These are phyloP conservation scores for Volucella zonaria DNA, from an alignment of 2,888 invertebrate species.

Conservation along the genomic window DNA sequence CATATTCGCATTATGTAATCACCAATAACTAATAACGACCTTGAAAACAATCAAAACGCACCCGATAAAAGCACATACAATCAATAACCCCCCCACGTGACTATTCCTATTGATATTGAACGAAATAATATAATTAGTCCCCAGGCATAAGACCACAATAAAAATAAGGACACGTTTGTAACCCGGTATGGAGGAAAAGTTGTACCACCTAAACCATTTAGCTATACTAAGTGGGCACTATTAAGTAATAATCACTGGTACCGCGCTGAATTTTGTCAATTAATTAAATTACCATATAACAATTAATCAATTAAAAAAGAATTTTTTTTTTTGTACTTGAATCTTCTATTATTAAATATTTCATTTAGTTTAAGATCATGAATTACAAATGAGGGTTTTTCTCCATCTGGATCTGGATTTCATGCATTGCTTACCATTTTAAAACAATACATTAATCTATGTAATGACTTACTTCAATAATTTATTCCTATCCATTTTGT, in stretches of 20 bases:
- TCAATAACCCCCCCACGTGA: not conserved
- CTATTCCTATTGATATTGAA: not conserved
- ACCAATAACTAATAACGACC: not conserved
- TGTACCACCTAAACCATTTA: conserved; percentile 5
- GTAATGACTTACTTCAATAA: no score
- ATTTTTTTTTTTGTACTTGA: not conserved
- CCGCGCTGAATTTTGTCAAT: not conserved
- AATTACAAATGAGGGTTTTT: not conserved
- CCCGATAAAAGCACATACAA: not conserved
- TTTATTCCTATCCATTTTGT: no score
- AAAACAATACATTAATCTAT: no score
- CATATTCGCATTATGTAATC: not conserved
- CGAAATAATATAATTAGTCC: not conserved
- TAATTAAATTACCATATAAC: not conserved
- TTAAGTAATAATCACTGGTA: not conserved
- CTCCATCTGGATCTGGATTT: no score
- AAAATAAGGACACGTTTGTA: conserved; percentile 1
- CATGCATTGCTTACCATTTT: no score
- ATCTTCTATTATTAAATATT: not conserved
- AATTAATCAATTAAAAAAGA: conserved; percentile 1
- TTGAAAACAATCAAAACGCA: not conserved
- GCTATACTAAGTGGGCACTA: conserved; percentile 2
- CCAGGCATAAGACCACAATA: not conserved
- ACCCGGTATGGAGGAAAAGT: conserved; percentile 7
- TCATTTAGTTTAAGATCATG: not conserved